Conservation (phyloP, 2,888 invertebrate genomes). For the Hecatera dysodea region DNA sequence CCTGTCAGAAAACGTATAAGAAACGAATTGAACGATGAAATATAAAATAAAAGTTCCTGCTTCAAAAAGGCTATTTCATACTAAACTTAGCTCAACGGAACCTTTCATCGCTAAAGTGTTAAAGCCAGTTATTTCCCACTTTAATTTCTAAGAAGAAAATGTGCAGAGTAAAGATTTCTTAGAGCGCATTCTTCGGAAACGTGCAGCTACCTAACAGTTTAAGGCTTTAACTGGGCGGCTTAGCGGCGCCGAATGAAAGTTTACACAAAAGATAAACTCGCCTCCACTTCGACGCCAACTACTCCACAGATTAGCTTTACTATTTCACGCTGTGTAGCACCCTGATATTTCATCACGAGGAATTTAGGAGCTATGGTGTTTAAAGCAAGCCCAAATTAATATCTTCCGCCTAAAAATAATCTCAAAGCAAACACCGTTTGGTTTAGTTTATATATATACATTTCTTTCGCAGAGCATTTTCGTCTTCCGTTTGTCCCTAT, state of each 20-base stretch:
- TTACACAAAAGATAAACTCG: slow-evolving; percentile 84
- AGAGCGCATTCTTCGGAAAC: slow-evolving; percentile 59
- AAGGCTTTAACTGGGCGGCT: slow-evolving; percentile 76
- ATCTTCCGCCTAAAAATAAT: slow-evolving; percentile 41
- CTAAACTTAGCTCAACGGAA: slow-evolving; percentile 10
- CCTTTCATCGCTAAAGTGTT: slow-evolving; percentile 29
- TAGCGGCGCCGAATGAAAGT: slow-evolving; percentile 82
- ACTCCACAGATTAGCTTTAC: slow-evolving; percentile 72
- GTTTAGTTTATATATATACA: slow-evolving; percentile 17
- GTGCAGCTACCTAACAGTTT: slow-evolving; percentile 70
- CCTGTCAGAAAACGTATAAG: slow-evolving; percentile 3
- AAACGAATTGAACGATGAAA: slow-evolving; percentile 10
- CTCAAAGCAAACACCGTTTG: slow-evolving; percentile 19
- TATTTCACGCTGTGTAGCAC: slow-evolving; percentile 62
- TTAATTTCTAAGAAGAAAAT: slow-evolving; percentile 42
- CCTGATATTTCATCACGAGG: slow-evolving; percentile 58
- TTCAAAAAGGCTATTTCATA: slow-evolving; percentile 13
- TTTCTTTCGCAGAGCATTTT: slow-evolving; percentile 6
- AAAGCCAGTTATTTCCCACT: slow-evolving; percentile 35
- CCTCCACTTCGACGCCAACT: slow-evolving; percentile 69
- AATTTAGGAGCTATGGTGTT: slow-evolving; percentile 37
- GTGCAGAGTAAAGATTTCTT: slow-evolving; percentile 40
- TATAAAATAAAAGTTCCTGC: slow-evolving; percentile 1
- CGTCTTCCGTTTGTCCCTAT: slow-evolving; percentile 1
- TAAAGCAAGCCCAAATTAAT: slow-evolving; percentile 34